Conservation (phyloP, 2,888 invertebrate species). For the Spilosoma lubricipeda region DNA sequence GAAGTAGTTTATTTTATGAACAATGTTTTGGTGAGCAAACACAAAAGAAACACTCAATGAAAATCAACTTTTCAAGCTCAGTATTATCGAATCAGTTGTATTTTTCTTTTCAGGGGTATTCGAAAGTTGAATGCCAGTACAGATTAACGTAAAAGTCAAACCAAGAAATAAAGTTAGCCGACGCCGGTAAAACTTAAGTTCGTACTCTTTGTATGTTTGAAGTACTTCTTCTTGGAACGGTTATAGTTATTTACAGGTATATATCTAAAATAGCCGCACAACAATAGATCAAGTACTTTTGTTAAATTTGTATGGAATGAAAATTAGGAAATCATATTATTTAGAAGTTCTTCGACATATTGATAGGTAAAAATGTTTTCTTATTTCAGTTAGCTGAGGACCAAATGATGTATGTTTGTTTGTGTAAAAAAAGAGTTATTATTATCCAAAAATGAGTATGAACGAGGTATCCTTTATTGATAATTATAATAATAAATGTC, state of each 20-base stretch:
- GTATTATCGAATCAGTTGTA: background rate
- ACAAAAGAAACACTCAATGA: background rate
- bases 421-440: too few species aligned
- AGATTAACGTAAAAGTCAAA: conserved; percentile 2
- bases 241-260: background rate
- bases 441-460: background rate
- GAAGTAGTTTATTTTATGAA: background rate
- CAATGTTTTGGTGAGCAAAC: background rate
- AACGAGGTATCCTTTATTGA: background rate
- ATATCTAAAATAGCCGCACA: background rate
- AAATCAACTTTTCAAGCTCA: background rate
- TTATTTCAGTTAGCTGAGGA: background rate
- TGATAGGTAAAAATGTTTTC: too few species aligned
- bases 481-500: too few species aligned
- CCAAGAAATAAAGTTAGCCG: background rate
- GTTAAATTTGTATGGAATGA: background rate
- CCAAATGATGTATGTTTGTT: too few species aligned
- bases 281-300: background rate
- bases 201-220: background rate
- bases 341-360: background rate
- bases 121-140: background rate
- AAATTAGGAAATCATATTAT: background rate
- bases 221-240: background rate
- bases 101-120: background rate
- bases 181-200: background rate